Evolutionary conservation across 2,888 invertebrate genomes (phyloP).

Genomic region (Lissonota sp.): DNA sequence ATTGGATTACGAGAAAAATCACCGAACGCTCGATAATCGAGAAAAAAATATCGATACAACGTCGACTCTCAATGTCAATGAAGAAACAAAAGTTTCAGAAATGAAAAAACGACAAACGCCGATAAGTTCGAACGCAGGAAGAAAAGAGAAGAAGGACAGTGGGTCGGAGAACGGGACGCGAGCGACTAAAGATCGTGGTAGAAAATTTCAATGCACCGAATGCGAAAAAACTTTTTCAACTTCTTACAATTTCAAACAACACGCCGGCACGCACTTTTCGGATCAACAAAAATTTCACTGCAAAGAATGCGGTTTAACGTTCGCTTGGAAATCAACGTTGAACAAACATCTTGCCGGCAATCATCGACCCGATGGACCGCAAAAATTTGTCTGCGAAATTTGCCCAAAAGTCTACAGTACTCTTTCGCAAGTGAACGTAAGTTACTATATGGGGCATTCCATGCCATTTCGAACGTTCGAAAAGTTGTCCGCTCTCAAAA

Average conservation of each 20-base stretch:
- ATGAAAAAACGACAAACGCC: constrained; percentile 5
- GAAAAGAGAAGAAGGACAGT: constrained; percentile 49
- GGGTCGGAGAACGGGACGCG: constrained; percentile 29
- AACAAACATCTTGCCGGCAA: constrained; percentile 80
- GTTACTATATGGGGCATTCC: constrained; percentile 53
- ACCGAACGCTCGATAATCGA: constrained; percentile 17
- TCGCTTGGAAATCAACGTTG: constrained; percentile 82
- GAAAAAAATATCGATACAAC: constrained; percentile 18
- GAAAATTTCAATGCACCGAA: constrained; percentile 77
- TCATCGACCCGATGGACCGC: constrained; percentile 77
- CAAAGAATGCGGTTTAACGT: constrained; percentile 78
- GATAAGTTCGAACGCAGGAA: constrained; percentile 1
- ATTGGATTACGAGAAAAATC: constrained; percentile 57
- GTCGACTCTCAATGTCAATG: not conserved
- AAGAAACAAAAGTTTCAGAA: not conserved
- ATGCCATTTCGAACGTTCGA: too few species aligned
- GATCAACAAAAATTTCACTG: constrained; percentile 81
- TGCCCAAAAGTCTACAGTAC: constrained; percentile 79
- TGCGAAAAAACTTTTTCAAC: constrained; percentile 80
- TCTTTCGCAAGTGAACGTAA: constrained; percentile 80
- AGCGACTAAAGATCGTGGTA: constrained; percentile 32
- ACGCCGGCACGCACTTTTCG: constrained; percentile 80
- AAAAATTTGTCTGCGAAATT: constrained; percentile 79
- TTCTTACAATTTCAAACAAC: constrained; percentile 81
- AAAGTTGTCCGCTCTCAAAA: too few species aligned